A percentile compares a stretch with the other conserved stretches of the same genome.
These are phyloP conservation scores for Drosophila jambulina DNA, from an alignment of 1,140 invertebrate genomes.

Conservation along the genomic window DNA sequence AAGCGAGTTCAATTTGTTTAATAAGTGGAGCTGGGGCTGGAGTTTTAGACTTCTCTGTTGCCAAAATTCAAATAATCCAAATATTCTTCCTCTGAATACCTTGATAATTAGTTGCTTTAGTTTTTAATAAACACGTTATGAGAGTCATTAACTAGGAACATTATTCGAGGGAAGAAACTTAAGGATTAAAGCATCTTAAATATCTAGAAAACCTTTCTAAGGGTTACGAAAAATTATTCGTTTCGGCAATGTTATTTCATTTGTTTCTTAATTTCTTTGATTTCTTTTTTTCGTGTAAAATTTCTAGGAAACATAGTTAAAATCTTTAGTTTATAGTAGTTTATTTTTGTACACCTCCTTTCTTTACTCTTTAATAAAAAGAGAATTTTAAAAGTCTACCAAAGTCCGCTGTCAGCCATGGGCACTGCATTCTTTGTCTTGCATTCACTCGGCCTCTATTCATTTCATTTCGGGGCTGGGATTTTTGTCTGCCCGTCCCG, in stretches of 20 bases:
- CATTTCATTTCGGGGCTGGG: constrained; percentile 33
- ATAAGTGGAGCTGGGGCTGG: background rate
- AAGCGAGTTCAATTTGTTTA: background rate
- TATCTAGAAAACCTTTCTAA: background rate
- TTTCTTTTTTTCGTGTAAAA: too few relatives aligned
- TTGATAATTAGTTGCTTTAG: too few relatives aligned
- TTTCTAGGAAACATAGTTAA: too few relatives aligned
- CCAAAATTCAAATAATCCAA: background rate
- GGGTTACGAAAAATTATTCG: too few relatives aligned
- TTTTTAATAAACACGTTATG: background rate
- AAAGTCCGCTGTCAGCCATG: background rate
- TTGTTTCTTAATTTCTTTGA: background rate
- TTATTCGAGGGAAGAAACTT: background rate
- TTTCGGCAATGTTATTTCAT: background rate
- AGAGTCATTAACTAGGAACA: background rate
- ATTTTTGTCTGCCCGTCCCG: constrained; percentile 60
- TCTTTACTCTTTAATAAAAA: background rate
- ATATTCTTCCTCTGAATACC: background rate
- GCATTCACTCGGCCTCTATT: constrained; percentile 29
- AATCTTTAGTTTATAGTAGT: too few relatives aligned
- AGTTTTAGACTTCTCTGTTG: background rate
- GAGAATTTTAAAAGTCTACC: constrained; percentile 6
- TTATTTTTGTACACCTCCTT: too few relatives aligned
- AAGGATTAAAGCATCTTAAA: background rate
- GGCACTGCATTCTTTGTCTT: constrained; percentile 15